Base-by-base conservation (phyloP, 2,888 invertebrate species). In the Clunio marinus region DNA sequence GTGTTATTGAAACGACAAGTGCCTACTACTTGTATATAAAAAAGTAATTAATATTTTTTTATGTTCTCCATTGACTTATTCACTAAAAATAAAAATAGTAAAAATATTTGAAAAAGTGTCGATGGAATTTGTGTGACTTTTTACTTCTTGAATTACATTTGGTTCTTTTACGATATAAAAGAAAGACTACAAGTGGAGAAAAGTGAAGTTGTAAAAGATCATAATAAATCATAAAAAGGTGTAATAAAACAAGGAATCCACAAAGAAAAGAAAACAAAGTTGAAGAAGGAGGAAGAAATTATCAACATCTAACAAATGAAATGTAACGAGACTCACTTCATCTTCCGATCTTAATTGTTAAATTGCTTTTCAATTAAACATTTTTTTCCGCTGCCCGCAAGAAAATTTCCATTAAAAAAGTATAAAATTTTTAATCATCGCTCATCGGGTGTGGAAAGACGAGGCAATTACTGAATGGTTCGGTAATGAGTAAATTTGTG, bases 281-380 rank as follows among this genome's bases (percentile, higher is more conserved):
- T 8, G n/a, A 60, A 37, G 8, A 37, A 20, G 7, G 17, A 35
- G 22, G 22, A 46, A 46, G 20, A 46, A 46, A 46, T 46, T 20
- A 46, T 46, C 20, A 17, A 46, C 2, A 20, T 20, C 46, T 8
- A 59, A 59, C 35, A 35, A 59, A 59, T 35, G 59, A 59, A 59
- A 59, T 15, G 27, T 27, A 59, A 59, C 59, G 20, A 59, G 32
- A 59, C 17, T 59, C 35, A 59, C 59, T 59, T 59, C 32, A 32
- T 32, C 46, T 27, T 25, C 37, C 37, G 28, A 24, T 22, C 27
- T 63, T 63, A 63, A 46, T 63, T 63, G 63, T 45, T 63, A 25
- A 46, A 63, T 63, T 63, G 63, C 37, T 27, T 63, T 63, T 63
- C 28, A 63, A 63, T 63, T 63, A 63, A 51, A 51, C 51, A 51